phyloP scores from a whole-genome alignment of 2,888 invertebrate species.

The Mellilla xanthometata region DNA sequence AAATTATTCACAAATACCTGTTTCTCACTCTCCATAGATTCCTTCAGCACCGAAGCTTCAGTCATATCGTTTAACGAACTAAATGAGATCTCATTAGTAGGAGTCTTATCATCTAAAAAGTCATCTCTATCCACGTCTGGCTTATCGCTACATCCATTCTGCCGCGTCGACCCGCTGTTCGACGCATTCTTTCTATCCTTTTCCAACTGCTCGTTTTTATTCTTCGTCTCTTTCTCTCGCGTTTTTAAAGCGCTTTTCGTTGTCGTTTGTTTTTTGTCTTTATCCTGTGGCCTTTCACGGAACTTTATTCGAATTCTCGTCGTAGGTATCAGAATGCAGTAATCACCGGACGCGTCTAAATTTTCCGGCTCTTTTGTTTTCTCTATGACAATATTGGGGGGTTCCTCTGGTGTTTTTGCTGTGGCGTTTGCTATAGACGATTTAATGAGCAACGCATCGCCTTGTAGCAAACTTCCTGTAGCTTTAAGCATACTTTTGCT shows the following conservation, averaged over 20 bases:
- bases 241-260: slow-evolving; percentile 40
- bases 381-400: slow-evolving; percentile 56
- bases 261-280: slow-evolving; percentile 39
- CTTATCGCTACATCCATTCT: slow-evolving; percentile 53
- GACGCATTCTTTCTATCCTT: slow-evolving; percentile 66
- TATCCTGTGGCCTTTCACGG: slow-evolving; percentile 61
- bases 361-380: slow-evolving; percentile 34
- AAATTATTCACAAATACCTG: too few species aligned
- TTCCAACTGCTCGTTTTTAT: slow-evolving; percentile 12
- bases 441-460: slow-evolving; percentile 69
- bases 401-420: slow-evolving; percentile 59
- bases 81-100: slow-evolving; percentile 76
- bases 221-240: slow-evolving; percentile 11
- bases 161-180: slow-evolving; percentile 56
- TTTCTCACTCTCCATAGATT: slow-evolving; percentile 76
- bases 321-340: slow-evolving; percentile 34
- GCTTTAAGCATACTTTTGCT: slow-evolving; percentile 75
- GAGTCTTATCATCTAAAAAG: slow-evolving; percentile 65
- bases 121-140: slow-evolving; percentile 56
- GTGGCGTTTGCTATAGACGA: slow-evolving; percentile 61
- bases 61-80: slow-evolving; percentile 77
- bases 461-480: slow-evolving; percentile 67
- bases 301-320: slow-evolving; percentile 60
- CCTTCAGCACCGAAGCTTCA: slow-evolving; percentile 73
- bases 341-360: slow-evolving; percentile 14